Conservation (phyloP, 2,113 vertebrate genomes). For the Phrynosoma platyrhinos region DNA sequence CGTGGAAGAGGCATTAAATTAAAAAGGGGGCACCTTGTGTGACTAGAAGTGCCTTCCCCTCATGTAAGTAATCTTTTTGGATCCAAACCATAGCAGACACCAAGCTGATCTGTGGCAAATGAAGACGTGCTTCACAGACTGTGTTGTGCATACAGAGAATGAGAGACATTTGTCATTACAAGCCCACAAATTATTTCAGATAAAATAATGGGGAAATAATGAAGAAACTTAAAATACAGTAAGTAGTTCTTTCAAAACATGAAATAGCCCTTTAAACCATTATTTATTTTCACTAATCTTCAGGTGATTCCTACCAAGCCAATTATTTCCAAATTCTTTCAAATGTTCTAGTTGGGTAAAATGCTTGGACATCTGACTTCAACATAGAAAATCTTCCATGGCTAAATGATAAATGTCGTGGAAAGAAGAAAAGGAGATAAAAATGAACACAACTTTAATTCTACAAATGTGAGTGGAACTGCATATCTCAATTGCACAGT, state of each 20-base stretch:
- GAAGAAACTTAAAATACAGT: constrained; percentile 53
- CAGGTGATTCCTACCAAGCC: too few species aligned
- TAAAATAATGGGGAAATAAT: constrained; percentile 66
- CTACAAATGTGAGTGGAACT: constrained; percentile 70
- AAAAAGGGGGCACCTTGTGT: not conserved
- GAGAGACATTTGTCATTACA: constrained; percentile 62
- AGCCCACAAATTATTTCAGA: constrained; percentile 50
- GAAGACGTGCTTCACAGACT: not conserved
- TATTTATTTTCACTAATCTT: constrained; percentile 64
- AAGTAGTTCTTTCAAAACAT: constrained; percentile 65
- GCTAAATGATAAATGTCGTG: constrained; percentile 62
- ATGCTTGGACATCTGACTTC: constrained; percentile 65
- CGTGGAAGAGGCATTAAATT: not conserved
- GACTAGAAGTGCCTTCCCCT: not conserved
- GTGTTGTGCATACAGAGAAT: constrained; percentile 46
- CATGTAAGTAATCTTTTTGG: constrained; percentile 21
- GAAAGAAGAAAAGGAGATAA: constrained; percentile 47
- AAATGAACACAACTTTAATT: constrained; percentile 49
- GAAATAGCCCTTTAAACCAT: constrained; percentile 67
- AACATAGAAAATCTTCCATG: constrained; percentile 64
- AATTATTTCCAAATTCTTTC: constrained; percentile 72
- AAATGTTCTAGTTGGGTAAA: constrained; percentile 71
- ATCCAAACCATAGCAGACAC: not conserved
- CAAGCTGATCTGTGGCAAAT: not conserved
- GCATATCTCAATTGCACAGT: constrained; percentile 62